Evolutionary conservation across 2,888 invertebrate genomes (phyloP).

Genomic region (Mactromeris polynyma): DNA sequence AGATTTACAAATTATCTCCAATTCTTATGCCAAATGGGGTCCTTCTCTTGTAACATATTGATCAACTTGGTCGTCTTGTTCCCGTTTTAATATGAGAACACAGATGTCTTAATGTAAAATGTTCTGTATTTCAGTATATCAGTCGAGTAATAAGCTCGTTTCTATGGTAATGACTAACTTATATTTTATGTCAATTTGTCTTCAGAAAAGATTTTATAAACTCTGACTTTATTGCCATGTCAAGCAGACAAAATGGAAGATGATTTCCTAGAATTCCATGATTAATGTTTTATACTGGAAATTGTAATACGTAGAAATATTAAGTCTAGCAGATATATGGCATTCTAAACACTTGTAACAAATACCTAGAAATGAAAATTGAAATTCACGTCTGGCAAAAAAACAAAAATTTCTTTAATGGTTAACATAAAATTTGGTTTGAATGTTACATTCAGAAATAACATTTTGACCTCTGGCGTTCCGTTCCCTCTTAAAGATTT

Average conservation of each 20-base stretch:
- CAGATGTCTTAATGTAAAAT: background rate
- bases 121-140: background rate
- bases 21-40: background rate
- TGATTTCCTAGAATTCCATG: background rate
- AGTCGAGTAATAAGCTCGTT: constrained; percentile 1
- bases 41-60: background rate
- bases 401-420: background rate
- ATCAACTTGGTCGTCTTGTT: background rate
- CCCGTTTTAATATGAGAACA: background rate
- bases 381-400: background rate
- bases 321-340: background rate
- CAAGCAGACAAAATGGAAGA: background rate
- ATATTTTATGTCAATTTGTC: background rate
- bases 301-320: background rate
- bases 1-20: background rate
- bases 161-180: background rate
- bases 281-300: background rate
- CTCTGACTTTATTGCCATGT: background rate
- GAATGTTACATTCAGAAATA: background rate
- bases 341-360: background rate
- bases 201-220: background rate
- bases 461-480: constrained; percentile 6
- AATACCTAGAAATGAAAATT: background rate
- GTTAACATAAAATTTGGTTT: background rate
- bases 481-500: background rate